phyloP scores from a whole-genome alignment of 1,140 invertebrate genomes.

The Neotoxoptera formosana region DNA sequence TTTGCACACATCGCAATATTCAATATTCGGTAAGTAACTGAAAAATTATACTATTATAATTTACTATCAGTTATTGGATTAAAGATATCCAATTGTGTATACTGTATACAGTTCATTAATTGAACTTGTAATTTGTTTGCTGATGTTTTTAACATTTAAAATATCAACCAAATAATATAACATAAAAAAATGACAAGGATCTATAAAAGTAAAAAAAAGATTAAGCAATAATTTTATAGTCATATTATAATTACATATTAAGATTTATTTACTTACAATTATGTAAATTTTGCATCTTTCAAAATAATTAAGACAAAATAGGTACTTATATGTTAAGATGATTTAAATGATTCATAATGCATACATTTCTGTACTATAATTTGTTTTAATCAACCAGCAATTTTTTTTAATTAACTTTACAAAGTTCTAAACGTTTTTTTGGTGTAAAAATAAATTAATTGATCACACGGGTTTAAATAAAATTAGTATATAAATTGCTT shows the following conservation, averaged over 20 bases:
- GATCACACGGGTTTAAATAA: background rate
- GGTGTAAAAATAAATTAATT: constrained; percentile 11
- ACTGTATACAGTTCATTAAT: background rate
- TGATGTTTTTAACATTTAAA: background rate
- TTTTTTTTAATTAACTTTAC: background rate
- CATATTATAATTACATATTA: background rate
- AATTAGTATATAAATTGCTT: background rate
- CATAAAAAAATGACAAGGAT: background rate
- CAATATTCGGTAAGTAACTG: background rate
- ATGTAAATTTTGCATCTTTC: background rate
- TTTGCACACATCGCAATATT: background rate
- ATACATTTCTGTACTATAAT: constrained; percentile 26
- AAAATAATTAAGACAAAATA: background rate
- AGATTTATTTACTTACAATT: background rate
- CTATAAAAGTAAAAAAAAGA: background rate
- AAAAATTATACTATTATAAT: background rate
- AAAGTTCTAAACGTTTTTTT: background rate
- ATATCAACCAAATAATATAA: background rate
- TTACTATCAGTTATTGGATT: background rate
- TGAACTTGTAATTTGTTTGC: background rate
- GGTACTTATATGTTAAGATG: background rate
- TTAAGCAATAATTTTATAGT: background rate
- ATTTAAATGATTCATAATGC: constrained; percentile 3
- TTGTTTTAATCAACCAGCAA: constrained; percentile 34
- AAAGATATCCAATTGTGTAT: background rate